Evolutionary conservation across 2,888 invertebrate species (phyloP).

Genomic region (Nomada ferruginata): DNA sequence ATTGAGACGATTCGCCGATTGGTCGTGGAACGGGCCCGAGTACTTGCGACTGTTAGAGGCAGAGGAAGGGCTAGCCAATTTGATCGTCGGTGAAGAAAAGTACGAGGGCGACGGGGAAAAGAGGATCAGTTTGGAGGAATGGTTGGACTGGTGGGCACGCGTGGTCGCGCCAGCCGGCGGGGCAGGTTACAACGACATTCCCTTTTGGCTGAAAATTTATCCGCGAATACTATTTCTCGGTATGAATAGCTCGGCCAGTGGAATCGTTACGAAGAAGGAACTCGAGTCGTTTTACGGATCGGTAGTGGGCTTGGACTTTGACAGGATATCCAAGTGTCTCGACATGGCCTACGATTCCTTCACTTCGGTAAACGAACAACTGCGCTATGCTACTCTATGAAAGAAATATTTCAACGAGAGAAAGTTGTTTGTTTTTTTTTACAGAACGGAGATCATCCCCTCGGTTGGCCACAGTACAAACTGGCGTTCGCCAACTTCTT

Average conservation of each 20-base stretch:
- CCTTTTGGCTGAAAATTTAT: constrained; percentile 90
- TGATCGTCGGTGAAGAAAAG: constrained; percentile 86
- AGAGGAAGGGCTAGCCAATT: constrained; percentile 89
- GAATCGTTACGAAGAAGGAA: constrained; percentile 88
- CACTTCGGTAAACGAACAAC: constrained; percentile 89
- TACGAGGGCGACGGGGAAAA: constrained; percentile 52
- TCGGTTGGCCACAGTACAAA: constrained; percentile 89
- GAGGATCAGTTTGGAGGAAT: constrained; percentile 87
- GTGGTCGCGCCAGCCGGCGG: constrained; percentile 84
- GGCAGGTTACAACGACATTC: constrained; percentile 87
- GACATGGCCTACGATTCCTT: constrained; percentile 89
- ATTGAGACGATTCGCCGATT: constrained; percentile 91
- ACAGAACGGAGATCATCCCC: constrained; percentile 89
- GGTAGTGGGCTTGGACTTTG: constrained; percentile 88
- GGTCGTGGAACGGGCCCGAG: constrained; percentile 90
- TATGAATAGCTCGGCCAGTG: constrained; percentile 85
- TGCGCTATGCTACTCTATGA: neutral
- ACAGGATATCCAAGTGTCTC: constrained; percentile 88
- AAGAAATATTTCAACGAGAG: neutral
- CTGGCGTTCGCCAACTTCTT: constrained; percentile 91
- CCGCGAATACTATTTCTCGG: constrained; percentile 81
- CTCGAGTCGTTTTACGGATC: constrained; percentile 89
- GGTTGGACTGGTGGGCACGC: constrained; percentile 89
- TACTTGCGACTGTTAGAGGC: constrained; percentile 90
- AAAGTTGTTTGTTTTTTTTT: constrained; percentile 5